Evolutionary conservation across 1,140 invertebrate genomes (phyloP).

Genomic region (Telenomus remus): DNA sequence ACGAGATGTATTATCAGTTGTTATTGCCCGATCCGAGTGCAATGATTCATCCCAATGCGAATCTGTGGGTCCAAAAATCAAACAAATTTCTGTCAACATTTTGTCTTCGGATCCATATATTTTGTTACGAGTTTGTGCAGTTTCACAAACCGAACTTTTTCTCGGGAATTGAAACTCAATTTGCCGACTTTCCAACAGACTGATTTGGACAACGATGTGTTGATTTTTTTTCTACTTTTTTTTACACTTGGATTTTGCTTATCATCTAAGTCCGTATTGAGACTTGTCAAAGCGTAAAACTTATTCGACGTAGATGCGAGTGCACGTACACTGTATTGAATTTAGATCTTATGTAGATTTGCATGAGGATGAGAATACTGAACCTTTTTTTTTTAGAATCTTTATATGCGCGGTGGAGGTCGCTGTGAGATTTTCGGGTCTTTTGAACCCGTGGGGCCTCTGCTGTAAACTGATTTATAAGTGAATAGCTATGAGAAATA

Average conservation of each 20-base stretch:
- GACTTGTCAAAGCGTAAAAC: conserved; percentile 23
- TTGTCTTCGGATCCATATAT: too few species aligned
- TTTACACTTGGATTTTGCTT: conserved; percentile 12
- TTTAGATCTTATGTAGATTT: conserved; percentile 50
- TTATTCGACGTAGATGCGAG: conserved; percentile 25
- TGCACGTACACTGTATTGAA: conserved; percentile 35
- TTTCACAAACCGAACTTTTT: too few species aligned
- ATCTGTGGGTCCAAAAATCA: too few species aligned
- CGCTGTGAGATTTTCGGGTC: conserved; percentile 18
- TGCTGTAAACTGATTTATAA: conserved; percentile 24
- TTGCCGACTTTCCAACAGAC: conserved; percentile 7
- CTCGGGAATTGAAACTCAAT: conserved; percentile 7
- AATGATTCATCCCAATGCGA: not conserved
- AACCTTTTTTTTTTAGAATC: conserved; percentile 30
- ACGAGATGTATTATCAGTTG: not conserved
- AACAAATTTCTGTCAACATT: too few species aligned
- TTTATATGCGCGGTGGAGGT: conserved; percentile 3
- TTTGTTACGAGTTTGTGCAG: too few species aligned
- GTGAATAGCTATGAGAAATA: conserved; percentile 40
- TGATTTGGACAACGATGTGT: conserved; percentile 12
- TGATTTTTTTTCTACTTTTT: conserved; percentile 3
- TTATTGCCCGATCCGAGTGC: conserved; percentile 5
- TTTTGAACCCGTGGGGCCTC: conserved; percentile 9
- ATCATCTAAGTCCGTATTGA: conserved; percentile 24
- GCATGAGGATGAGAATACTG: conserved; percentile 41